A percentile compares a stretch with the other conserved stretches of the same genome.
phyloP scores from a whole-genome alignment of 92 coral and sea anemone species.

The Epizoanthus illoricatus region DNA sequence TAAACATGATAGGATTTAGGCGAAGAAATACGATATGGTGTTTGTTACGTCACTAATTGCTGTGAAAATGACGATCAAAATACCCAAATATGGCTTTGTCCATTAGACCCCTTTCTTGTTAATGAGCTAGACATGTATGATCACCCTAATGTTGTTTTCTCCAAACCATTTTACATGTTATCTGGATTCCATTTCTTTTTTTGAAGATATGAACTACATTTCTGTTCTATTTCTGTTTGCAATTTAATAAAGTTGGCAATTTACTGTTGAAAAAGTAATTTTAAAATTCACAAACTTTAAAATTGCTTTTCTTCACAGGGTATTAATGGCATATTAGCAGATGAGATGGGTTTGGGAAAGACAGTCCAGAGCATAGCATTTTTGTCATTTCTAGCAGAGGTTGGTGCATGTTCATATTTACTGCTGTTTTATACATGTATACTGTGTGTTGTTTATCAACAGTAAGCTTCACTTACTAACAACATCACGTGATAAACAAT shows the following conservation, averaged over 20 bases:
- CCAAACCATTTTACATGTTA: too few relatives aligned
- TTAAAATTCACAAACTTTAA: background rate
- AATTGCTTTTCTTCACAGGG: conserved; percentile 56
- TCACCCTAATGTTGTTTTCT: too few relatives aligned
- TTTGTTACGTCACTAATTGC: too few relatives aligned
- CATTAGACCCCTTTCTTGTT: too few relatives aligned
- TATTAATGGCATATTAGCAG: conserved; percentile 95
- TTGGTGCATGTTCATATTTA: conserved; percentile 9
- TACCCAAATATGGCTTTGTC: too few relatives aligned
- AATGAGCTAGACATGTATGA: too few relatives aligned
- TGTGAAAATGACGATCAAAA: too few relatives aligned
- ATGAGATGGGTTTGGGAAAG: conserved; percentile 99
- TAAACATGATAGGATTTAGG: too few relatives aligned
- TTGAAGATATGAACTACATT: too few relatives aligned
- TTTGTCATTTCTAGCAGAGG: conserved; percentile 94
- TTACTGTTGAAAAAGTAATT: background rate
- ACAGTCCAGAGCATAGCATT: conserved; percentile 98
- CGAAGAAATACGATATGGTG: too few relatives aligned
- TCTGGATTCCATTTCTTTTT: too few relatives aligned
- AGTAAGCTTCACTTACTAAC: background rate
- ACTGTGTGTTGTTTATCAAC: background rate
- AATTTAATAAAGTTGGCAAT: background rate
- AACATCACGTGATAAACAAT: too few relatives aligned
- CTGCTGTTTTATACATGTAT: background rate
- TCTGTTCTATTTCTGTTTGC: background rate